Evolutionary conservation across 2,797 vertebrate species (phyloP).

Genomic region (Hypotaenidia okinawae): DNA sequence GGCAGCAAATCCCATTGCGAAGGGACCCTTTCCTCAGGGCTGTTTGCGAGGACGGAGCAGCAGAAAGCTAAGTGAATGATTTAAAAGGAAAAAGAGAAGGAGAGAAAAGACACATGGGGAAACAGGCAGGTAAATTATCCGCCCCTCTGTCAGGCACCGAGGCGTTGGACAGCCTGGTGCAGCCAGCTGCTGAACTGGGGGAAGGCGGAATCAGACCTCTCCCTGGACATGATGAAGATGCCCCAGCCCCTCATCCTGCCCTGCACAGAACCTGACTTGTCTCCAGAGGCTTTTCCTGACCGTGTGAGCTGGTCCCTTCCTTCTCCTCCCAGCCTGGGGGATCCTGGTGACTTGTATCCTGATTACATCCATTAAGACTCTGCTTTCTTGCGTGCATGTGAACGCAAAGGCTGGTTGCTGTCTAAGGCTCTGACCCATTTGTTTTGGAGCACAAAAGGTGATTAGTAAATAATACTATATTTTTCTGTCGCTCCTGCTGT

Average conservation of each 20-base stretch:
- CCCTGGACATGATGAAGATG: not conserved
- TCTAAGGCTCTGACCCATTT: not conserved
- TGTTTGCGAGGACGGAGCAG: not conserved
- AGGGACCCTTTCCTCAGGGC: not conserved
- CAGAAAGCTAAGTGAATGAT: not conserved
- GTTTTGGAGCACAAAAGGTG: not conserved
- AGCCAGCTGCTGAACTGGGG: not conserved
- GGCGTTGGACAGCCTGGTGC: accelerated
- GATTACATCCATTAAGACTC: not conserved
- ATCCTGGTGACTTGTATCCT: not conserved
- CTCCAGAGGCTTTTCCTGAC: not conserved
- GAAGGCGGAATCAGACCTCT: not conserved
- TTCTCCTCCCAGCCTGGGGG: not conserved
- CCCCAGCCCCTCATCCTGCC: not conserved
- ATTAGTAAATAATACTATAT: not conserved
- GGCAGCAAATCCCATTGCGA: not conserved
- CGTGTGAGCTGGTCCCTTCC: not conserved
- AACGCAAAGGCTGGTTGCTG: not conserved
- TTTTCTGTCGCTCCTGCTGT: not conserved
- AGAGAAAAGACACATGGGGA: not conserved
- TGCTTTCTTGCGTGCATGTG: accelerated
- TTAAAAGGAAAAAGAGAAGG: not conserved
- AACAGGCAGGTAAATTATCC: not conserved
- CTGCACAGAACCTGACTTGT: not conserved
- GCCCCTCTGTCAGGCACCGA: not conserved